Conservation (phyloP, 30 jellyfish, hydroid and myxozoan species). For the Turritopsis rubra region DNA sequence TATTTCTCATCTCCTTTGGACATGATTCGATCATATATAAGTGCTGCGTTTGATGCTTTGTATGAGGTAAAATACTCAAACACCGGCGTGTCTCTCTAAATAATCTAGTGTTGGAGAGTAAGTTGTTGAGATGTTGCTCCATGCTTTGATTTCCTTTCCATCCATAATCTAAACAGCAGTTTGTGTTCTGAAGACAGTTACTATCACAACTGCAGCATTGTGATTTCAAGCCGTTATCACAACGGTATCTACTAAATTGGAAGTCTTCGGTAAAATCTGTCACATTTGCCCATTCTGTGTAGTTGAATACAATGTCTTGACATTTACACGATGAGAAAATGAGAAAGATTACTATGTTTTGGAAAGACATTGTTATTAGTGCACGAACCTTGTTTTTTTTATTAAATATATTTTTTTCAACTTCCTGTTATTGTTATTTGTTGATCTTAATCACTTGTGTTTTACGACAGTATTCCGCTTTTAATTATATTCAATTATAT, state of each 20-base stretch:
- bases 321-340: not conserved
- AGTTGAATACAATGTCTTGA: not conserved
- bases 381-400: no score
- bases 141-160: not conserved
- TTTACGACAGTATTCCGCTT: no score
- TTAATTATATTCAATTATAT: no score
- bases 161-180: conserved; percentile 3
- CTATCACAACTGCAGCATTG: conserved; percentile 4
- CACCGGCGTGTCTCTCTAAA: not conserved
- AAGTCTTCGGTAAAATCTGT: not conserved
- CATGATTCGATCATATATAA: not conserved
- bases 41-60: not conserved
- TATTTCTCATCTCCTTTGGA: not conserved
- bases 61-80: not conserved
- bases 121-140: not conserved
- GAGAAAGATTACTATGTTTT: not conserved
- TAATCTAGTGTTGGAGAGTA: not conserved
- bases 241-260: not conserved
- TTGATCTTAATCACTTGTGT: no score
- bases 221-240: not conserved
- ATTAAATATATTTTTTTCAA: no score
- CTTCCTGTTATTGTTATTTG: no score
- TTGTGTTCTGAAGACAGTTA: not conserved
- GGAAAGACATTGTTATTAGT: not conserved
- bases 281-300: not conserved